Evolutionary conservation across 2,888 invertebrate species (phyloP).

Genomic region (Rhabditoides inermis): DNA sequence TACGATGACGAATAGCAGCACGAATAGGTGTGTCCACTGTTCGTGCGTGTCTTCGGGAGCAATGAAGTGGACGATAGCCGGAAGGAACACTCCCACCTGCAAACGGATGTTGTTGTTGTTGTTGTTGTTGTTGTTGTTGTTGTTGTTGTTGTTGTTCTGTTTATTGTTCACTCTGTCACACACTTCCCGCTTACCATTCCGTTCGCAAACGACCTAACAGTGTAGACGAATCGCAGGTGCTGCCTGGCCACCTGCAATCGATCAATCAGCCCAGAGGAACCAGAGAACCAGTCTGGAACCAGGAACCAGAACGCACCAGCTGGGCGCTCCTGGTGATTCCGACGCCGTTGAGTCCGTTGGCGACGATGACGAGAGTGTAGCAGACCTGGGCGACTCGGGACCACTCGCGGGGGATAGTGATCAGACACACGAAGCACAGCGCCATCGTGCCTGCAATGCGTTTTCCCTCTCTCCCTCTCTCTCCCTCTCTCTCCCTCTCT

Average conservation of each 20-base stretch:
- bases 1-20: no score
- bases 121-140: no score
- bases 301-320: slow-evolving; percentile 7
- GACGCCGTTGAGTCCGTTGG: slow-evolving; percentile 23
- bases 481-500: no score
- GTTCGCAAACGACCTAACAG: no score
- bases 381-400: slow-evolving; percentile 16
- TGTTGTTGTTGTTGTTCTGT: no score
- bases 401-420: slow-evolving; percentile 19
- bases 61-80: slow-evolving; percentile 14
- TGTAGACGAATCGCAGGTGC: background rate
- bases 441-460: slow-evolving; percentile 19
- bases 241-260: background rate
- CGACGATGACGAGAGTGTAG: slow-evolving; percentile 21
- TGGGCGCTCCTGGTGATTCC: slow-evolving; percentile 22
- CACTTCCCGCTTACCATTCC: no score
- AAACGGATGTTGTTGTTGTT: no score
- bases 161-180: no score
- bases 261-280: background rate
- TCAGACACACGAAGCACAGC: slow-evolving; percentile 17
- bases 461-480: no score
- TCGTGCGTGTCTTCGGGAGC: slow-evolving; percentile 20
- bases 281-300: background rate
- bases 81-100: slow-evolving; percentile 17
- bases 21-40: slow-evolving; percentile 18